Evolutionary conservation across 2,888 invertebrate species (phyloP).

Genomic region (Stratiomys singularior): DNA sequence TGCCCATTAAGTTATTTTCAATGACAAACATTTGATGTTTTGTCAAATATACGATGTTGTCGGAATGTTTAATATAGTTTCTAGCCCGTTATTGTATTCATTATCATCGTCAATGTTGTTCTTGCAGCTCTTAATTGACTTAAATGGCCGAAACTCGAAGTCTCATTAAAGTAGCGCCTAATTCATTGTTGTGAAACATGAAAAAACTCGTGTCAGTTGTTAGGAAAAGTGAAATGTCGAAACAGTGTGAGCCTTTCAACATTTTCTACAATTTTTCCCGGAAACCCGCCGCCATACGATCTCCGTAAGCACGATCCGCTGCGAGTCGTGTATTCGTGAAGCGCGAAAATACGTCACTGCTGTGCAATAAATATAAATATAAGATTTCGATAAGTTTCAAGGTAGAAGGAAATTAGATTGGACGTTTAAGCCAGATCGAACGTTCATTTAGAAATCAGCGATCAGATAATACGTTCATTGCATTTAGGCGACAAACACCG

Average conservation of each 20-base stretch:
- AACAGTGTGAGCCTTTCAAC: not conserved
- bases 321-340: slow-evolving; percentile 3
- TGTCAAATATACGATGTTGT: too few relatives aligned
- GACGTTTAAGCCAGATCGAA: not conserved
- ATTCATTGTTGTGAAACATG: not conserved
- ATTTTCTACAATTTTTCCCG: not conserved
- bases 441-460: slow-evolving; percentile 13
- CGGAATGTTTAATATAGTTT: too few relatives aligned
- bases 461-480: not conserved
- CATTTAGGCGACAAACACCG: not conserved
- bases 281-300: not conserved
- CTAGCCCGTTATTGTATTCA: too few relatives aligned
- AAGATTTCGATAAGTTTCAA: slow-evolving; percentile 32
- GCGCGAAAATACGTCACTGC: slow-evolving; percentile 23
- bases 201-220: not conserved
- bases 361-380: slow-evolving; percentile 33
- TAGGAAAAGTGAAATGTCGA: not conserved
- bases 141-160: too few relatives aligned
- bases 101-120: too few relatives aligned
- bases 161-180: not conserved
- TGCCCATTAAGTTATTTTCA: too few relatives aligned
- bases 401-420: slow-evolving; percentile 15
- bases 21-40: too few relatives aligned
- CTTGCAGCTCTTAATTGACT: too few relatives aligned
- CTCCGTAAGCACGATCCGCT: slow-evolving; percentile 10